A percentile compares a stretch with the other conserved stretches of the same genome.
phyloP scores from a whole-genome alignment of 2,888 invertebrate species.

The Xanthostigma xanthostigma region DNA sequence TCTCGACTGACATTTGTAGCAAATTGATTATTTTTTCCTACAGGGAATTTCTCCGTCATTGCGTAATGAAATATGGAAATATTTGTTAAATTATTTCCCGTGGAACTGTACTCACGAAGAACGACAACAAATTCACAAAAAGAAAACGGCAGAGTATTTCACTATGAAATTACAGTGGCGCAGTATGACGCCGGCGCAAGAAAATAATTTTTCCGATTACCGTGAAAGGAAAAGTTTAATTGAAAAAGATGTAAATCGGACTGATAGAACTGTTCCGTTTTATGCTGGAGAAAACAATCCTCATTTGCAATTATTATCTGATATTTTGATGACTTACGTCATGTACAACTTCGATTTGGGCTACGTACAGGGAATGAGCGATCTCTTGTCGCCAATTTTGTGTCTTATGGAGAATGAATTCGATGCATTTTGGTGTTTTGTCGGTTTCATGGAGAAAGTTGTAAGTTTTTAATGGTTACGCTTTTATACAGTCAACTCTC shows the following conservation, averaged over 20 bases:
- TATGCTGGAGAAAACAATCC: conserved; percentile 89
- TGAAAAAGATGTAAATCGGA: conserved; percentile 94
- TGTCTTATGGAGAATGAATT: conserved; percentile 83
- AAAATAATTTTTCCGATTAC: conserved; percentile 72
- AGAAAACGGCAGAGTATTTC: conserved; percentile 75
- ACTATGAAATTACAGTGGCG: conserved; percentile 96
- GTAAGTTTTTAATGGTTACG: conserved; percentile 35
- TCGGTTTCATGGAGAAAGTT: conserved; percentile 91
- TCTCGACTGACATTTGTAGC: too few species aligned
- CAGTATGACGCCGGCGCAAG: conserved; percentile 75
- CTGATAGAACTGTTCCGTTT: conserved; percentile 80
- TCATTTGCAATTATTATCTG: conserved; percentile 69
- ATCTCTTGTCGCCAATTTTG: conserved; percentile 83
- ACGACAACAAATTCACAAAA: conserved; percentile 49
- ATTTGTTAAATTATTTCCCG: conserved; percentile 72
- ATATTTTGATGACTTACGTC: conserved; percentile 94
- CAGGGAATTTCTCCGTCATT: conserved; percentile 68
- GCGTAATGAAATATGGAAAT: conserved; percentile 86
- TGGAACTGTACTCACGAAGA: conserved; percentile 68
- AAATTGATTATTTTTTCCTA: too few species aligned
- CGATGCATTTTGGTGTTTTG: conserved; percentile 98
- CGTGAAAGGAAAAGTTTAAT: conserved; percentile 85
- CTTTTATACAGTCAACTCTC: too few species aligned
- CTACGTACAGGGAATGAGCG: conserved; percentile 96
- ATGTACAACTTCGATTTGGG: conserved; percentile 99